Percentiles rank a stretch among this genome's conserved stretches.
Conservation (phyloP, 30 jellyfish, hydroid and myxozoan genomes). For the Aurelia coerulea region DNA sequence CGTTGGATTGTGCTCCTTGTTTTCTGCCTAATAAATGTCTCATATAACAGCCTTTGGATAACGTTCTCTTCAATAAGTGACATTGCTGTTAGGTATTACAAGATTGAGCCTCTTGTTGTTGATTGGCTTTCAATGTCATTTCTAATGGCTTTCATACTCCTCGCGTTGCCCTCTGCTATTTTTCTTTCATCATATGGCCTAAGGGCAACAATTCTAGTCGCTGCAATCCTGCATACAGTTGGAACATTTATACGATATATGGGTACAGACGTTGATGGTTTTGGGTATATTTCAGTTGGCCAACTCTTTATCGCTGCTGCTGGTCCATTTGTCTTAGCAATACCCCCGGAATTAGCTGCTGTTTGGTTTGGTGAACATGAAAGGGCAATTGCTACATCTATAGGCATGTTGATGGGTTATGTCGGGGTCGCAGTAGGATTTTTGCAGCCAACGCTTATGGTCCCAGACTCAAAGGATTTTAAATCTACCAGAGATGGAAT, state of each 20-base stretch:
- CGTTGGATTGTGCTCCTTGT: constrained; percentile 78
- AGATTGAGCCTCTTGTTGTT: constrained; percentile 50
- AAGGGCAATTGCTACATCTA: constrained; percentile 81
- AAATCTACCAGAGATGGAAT: constrained; percentile 45
- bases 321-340: constrained; percentile 52
- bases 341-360: constrained; percentile 80
- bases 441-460: constrained; percentile 67
- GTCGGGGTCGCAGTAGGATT: constrained; percentile 81
- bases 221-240: constrained; percentile 63
- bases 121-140: constrained; percentile 76
- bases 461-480: constrained; percentile 39
- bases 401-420: constrained; percentile 69
- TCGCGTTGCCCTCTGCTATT: constrained; percentile 72
- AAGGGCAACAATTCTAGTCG: constrained; percentile 55
- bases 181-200: constrained; percentile 65
- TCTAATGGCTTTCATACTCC: constrained; percentile 50
- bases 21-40: constrained; percentile 41
- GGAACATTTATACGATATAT: constrained; percentile 48
- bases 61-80: constrained; percentile 73
- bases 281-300: constrained; percentile 45
- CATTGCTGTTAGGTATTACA: constrained; percentile 61
- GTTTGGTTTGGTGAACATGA: constrained; percentile 83
- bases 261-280: constrained; percentile 60
- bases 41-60: constrained; percentile 66
- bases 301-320: constrained; percentile 68